phyloP scores from a whole-genome alignment of 2,888 invertebrate genomes.

The Drosophila aldrichi region DNA sequence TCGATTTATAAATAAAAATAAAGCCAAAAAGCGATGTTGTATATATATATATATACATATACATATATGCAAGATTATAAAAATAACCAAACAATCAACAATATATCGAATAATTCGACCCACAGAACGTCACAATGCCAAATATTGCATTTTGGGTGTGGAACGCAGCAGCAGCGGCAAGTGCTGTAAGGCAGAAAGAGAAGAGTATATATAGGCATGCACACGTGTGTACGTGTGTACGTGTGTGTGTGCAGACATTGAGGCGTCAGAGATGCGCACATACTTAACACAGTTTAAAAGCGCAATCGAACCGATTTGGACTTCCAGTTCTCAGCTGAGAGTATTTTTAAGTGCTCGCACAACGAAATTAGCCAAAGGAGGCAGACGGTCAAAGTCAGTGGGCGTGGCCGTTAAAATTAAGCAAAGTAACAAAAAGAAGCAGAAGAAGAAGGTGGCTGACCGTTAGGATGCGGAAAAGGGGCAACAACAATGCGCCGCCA shows the following conservation, averaged over 20 bases:
- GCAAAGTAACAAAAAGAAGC: no score
- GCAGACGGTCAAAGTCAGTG: conserved; percentile 57
- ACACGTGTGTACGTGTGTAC: background rate
- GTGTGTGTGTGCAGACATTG: conserved; percentile 10
- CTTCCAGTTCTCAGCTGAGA: conserved; percentile 38
- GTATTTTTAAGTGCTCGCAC: conserved; percentile 42
- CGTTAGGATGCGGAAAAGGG: conserved; percentile 68
- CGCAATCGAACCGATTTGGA: conserved; percentile 25
- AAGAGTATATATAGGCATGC: background rate
- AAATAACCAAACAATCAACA: conserved; percentile 40
- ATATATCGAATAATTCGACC: conserved; percentile 47
- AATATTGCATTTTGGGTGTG: conserved; percentile 31
- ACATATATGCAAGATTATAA: background rate
- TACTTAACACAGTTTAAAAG: conserved; percentile 61
- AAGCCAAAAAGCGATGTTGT: background rate
- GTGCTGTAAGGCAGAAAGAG: conserved; percentile 8
- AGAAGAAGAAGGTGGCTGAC: conserved; percentile 56
- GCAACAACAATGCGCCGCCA: conserved; percentile 24
- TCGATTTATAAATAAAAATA: conserved; percentile 25
- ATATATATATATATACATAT: background rate
- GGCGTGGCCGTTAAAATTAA: conserved; percentile 40
- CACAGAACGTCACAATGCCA: conserved; percentile 61
- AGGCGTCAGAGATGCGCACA: conserved; percentile 36
- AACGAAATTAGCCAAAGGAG: conserved; percentile 38
- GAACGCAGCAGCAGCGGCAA: background rate